Percentiles rank a stretch among this genome's conserved stretches.
Evolutionary conservation across 2,113 vertebrate genomes (phyloP).

Genomic region (Rhadina sibilatrix): DNA sequence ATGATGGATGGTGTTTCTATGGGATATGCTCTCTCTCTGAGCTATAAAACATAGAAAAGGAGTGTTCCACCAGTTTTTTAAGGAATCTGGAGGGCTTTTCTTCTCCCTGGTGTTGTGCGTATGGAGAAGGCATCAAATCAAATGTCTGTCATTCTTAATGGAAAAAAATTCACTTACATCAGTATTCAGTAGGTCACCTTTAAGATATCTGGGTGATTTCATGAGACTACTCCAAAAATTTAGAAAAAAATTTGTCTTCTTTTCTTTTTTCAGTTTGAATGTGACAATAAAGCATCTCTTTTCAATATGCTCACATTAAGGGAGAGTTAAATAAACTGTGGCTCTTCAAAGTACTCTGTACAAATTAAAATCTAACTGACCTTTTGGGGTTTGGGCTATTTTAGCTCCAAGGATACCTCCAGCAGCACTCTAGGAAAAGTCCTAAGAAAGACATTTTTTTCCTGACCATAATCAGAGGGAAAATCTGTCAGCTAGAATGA

Average conservation of each 20-base stretch:
- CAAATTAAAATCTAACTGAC: neutral
- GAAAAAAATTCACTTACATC: slow-evolving; percentile 7
- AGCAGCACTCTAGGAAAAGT: neutral
- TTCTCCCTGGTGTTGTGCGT: neutral
- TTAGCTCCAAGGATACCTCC: slow-evolving; percentile 11
- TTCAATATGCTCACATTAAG: neutral
- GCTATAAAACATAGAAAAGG: neutral
- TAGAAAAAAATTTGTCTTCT: neutral
- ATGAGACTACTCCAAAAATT: neutral
- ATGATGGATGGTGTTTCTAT: slow-evolving; percentile 28
- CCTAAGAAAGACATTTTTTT: neutral
- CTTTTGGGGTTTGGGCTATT: neutral
- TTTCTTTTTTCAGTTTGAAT: neutral
- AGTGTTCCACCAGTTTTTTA: neutral
- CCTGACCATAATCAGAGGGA: neutral
- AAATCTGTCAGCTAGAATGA: neutral
- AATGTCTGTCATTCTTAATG: neutral
- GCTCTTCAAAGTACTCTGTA: neutral
- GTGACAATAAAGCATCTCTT: neutral
- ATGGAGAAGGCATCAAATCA: neutral
- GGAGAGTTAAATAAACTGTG: neutral
- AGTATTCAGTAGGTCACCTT: neutral
- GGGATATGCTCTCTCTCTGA: neutral
- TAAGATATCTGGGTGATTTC: neutral
- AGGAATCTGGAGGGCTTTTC: neutral